Conservation (phyloP, 2,888 invertebrate species). For the Melangyna quadrimaculata region DNA sequence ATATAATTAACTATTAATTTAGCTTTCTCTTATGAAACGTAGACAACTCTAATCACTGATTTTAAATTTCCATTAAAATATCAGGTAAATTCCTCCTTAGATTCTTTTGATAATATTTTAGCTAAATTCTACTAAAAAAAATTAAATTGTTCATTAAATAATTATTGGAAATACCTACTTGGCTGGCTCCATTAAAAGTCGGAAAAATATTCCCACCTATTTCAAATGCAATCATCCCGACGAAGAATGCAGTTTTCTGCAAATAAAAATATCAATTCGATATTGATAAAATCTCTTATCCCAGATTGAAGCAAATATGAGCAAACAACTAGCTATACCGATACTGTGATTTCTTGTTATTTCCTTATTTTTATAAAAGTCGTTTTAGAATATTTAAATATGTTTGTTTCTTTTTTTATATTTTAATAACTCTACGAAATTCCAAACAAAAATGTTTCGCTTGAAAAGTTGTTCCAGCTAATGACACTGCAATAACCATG, state of each 20-base stretch:
- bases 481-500: conserved; percentile 47
- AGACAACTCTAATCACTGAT: background rate
- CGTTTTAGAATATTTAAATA: background rate
- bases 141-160: background rate
- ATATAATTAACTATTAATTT: too few species aligned
- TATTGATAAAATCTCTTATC: background rate
- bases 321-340: background rate
- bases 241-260: background rate
- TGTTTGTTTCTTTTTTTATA: background rate
- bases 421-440: conserved; percentile 6
- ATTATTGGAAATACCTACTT: background rate
- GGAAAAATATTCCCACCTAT: background rate
- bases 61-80: background rate
- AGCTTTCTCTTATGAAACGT: too few species aligned
- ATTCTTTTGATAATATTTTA: background rate
- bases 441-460: background rate
- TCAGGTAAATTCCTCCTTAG: background rate
- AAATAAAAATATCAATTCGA: background rate
- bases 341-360: background rate
- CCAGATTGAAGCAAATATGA: background rate
- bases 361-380: background rate
- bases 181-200: background rate
- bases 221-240: background rate
- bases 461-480: conserved; percentile 25
- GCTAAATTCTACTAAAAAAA: background rate